Conservation (phyloP, 2,888 invertebrate species). For the Homarus gammarus region DNA sequence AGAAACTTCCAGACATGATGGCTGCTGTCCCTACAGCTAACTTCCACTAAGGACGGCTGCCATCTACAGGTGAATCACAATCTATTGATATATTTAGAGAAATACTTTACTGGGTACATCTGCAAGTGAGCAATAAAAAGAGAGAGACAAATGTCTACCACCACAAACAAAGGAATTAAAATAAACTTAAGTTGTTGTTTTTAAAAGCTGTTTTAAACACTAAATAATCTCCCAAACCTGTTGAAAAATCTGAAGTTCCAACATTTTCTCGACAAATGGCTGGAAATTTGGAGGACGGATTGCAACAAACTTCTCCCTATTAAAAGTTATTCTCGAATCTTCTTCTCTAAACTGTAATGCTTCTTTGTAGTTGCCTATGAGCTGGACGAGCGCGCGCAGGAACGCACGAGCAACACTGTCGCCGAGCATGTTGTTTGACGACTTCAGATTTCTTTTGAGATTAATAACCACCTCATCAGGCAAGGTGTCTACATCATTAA, state of each 20-base stretch:
- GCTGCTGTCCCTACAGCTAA: too few relatives aligned
- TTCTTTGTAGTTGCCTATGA: slow-evolving; percentile 95
- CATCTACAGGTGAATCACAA: too few relatives aligned
- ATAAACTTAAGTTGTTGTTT: too few relatives aligned
- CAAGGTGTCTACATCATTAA: slow-evolving; percentile 92
- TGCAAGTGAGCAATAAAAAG: too few relatives aligned
- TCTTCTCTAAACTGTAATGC: slow-evolving; percentile 82
- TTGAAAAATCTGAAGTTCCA: slow-evolving; percentile 95
- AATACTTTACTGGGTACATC: too few relatives aligned
- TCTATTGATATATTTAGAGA: too few relatives aligned
- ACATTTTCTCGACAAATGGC: slow-evolving; percentile 92
- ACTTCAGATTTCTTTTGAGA: slow-evolving; percentile 72
- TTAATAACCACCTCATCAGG: slow-evolving; percentile 90
- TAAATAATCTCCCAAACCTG: slow-evolving; percentile 83
- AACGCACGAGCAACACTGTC: slow-evolving; percentile 97
- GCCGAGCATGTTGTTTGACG: slow-evolving; percentile 84
- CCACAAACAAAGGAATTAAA: too few relatives aligned
- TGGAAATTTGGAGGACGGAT: slow-evolving; percentile 89
- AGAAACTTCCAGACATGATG: too few relatives aligned
- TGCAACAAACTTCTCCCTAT: slow-evolving; percentile 87
- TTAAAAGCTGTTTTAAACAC: too few relatives aligned
- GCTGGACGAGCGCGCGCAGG: slow-evolving; percentile 91
- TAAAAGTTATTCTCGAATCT: slow-evolving; percentile 89
- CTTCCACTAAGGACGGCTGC: too few relatives aligned
- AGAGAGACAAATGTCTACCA: too few relatives aligned